Evolutionary conservation across 2,113 vertebrate genomes (phyloP).

Genomic region (Chroicocephalus ridibundus): DNA sequence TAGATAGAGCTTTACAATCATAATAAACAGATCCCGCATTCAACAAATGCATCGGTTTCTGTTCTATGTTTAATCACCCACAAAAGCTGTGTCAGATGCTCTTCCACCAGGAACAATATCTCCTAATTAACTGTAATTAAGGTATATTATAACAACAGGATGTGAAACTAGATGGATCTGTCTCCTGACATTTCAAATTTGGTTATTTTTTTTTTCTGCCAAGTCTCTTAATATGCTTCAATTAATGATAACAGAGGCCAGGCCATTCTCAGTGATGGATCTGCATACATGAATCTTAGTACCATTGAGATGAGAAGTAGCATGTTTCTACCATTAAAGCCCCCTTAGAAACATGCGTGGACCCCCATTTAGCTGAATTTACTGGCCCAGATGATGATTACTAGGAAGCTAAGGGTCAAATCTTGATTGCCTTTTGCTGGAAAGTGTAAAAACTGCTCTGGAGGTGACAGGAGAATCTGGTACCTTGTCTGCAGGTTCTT

Average conservation of each 20-base stretch:
- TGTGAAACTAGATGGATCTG: slow-evolving; percentile 38
- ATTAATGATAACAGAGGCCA: slow-evolving; percentile 40
- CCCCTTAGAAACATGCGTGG: neutral
- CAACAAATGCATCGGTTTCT: neutral
- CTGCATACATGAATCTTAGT: neutral
- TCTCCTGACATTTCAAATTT: slow-evolving; percentile 43
- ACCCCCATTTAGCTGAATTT: neutral
- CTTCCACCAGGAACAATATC: slow-evolving; percentile 49
- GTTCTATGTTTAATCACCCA: slow-evolving; percentile 32
- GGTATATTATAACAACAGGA: slow-evolving; percentile 51
- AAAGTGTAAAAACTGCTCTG: neutral
- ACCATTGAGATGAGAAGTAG: neutral
- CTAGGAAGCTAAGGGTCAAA: neutral
- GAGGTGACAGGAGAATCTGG: rapidly evolving
- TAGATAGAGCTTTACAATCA: neutral
- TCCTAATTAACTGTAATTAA: slow-evolving; percentile 53
- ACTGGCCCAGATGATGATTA: neutral
- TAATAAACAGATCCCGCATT: neutral
- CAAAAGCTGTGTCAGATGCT: slow-evolving; percentile 37
- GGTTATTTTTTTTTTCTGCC: slow-evolving; percentile 26
- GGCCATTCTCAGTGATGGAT: neutral
- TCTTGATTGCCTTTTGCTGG: neutral
- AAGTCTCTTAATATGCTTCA: slow-evolving; percentile 26
- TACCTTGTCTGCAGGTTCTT: neutral
- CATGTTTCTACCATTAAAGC: neutral